Percentiles rank a stretch among this genome's conserved stretches.
Evolutionary conservation across 2,797 vertebrate genomes (phyloP).

Genomic region (Pipistrellus pipistrellus): DNA sequence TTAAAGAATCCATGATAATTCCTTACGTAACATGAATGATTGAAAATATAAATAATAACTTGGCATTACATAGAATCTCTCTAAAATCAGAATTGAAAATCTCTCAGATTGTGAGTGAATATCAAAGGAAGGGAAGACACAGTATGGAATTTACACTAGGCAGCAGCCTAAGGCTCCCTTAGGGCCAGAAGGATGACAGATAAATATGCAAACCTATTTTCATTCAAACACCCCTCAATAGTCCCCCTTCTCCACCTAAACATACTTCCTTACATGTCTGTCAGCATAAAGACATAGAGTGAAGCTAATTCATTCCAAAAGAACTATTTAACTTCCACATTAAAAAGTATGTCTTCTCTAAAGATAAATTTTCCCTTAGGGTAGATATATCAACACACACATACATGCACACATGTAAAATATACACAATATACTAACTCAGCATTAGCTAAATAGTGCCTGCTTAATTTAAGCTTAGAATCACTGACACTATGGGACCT

Average conservation of each 20-base stretch:
- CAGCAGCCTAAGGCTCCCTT: neutral
- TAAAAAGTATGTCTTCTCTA: conserved; percentile 23
- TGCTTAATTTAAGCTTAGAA: conserved; percentile 6
- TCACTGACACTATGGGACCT: neutral
- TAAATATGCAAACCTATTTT: conserved; percentile 58
- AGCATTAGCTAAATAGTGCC: neutral
- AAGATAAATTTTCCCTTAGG: conserved; percentile 1
- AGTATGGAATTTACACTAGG: neutral
- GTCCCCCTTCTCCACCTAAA: neutral
- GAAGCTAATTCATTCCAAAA: conserved; percentile 42
- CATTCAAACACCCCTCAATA: neutral
- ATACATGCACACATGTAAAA: neutral
- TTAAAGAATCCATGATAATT: conserved; percentile 28
- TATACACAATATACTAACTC: neutral
- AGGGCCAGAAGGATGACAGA: conserved; percentile 8
- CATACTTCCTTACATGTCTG: neutral
- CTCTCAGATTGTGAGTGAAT: neutral
- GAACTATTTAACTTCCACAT: neutral
- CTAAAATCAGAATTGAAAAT: conserved; percentile 43
- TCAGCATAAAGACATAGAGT: conserved; percentile 51
- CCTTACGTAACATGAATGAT: neutral
- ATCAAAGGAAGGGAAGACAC: neutral
- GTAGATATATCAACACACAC: neutral
- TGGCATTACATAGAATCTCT: neutral
- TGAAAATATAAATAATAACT: conserved; percentile 39